A percentile compares a stretch with the other conserved stretches of the same genome.
Evolutionary conservation across 1,140 invertebrate species (phyloP).

Genomic region (Bombyx mandarina): DNA sequence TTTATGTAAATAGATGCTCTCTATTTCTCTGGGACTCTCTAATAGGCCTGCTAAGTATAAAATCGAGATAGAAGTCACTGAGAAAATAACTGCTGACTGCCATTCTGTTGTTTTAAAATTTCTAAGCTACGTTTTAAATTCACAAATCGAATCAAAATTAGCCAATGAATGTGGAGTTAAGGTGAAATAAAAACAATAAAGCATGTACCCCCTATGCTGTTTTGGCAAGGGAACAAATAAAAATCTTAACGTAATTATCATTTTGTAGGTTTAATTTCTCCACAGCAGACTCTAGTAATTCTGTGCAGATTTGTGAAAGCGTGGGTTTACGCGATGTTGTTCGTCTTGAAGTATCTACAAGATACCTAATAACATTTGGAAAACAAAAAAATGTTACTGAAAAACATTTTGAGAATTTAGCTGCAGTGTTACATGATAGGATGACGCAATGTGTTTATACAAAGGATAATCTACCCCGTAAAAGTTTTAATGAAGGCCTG

Average conservation of each 20-base stretch:
- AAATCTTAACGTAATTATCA: neutral
- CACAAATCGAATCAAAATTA: too few relatives aligned
- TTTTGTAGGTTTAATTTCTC: slow-evolving; percentile 88
- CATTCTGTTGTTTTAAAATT: too few relatives aligned
- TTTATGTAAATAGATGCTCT: too few relatives aligned
- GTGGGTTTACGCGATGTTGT: slow-evolving; percentile 81
- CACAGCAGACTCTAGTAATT: slow-evolving; percentile 94
- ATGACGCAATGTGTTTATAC: slow-evolving; percentile 82
- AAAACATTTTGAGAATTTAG: slow-evolving; percentile 69
- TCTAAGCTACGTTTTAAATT: too few relatives aligned
- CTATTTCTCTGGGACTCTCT: too few relatives aligned
- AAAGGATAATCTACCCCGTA: slow-evolving; percentile 77
- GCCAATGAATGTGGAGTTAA: too few relatives aligned
- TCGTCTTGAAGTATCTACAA: slow-evolving; percentile 85
- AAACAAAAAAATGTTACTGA: slow-evolving; percentile 54
- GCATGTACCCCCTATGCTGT: too few relatives aligned
- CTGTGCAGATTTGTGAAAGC: slow-evolving; percentile 92
- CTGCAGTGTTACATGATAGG: slow-evolving; percentile 82
- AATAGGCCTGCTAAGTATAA: too few relatives aligned
- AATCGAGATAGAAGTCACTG: too few relatives aligned
- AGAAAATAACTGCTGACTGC: too few relatives aligned
- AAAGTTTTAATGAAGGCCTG: slow-evolving; percentile 79
- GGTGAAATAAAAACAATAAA: too few relatives aligned
- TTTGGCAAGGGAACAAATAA: neutral
- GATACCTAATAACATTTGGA: slow-evolving; percentile 80